Conservation (phyloP, 1,140 invertebrate genomes). For the Sarcophaga peregrina region DNA sequence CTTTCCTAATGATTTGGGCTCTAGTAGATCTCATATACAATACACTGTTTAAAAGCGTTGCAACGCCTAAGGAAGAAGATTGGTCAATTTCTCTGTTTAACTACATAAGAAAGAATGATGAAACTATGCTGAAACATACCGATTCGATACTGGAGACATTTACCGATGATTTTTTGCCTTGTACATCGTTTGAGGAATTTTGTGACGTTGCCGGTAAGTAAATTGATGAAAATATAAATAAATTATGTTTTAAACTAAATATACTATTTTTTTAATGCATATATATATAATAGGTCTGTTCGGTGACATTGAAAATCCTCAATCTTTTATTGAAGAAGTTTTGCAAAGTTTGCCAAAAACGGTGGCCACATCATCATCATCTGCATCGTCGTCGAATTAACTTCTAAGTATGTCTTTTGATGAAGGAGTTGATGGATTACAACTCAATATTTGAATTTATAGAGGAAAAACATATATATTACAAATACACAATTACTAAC, state of each 20-base stretch:
- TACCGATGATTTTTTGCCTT: conserved; percentile 89
- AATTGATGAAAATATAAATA: not conserved
- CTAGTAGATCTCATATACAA: conserved; percentile 82
- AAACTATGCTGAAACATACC: conserved; percentile 85
- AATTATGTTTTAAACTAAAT: not conserved
- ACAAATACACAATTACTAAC: not conserved
- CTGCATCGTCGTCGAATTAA: not conserved
- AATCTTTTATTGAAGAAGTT: conserved; percentile 59
- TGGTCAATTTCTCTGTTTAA: conserved; percentile 92
- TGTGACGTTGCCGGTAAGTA: conserved; percentile 83
- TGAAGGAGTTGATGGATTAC: not conserved
- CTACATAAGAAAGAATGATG: conserved; percentile 94
- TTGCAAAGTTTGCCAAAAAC: conserved; percentile 58
- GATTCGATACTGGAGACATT: conserved; percentile 84
- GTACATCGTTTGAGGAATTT: conserved; percentile 89
- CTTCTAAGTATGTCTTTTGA: not conserved
- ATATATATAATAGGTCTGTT: conserved; percentile 53
- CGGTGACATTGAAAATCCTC: conserved; percentile 63
- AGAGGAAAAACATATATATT: not conserved
- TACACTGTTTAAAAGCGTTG: conserved; percentile 76
- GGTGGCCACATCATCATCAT: conserved; percentile 35
- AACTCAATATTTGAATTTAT: not conserved
- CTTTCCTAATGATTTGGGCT: conserved; percentile 85
- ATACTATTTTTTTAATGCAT: conserved; percentile 16
- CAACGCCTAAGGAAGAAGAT: conserved; percentile 78